A percentile compares a stretch with the other conserved stretches of the same genome.
phyloP scores from a whole-genome alignment of 2,113 vertebrate genomes.

The Arenaria interpres region DNA sequence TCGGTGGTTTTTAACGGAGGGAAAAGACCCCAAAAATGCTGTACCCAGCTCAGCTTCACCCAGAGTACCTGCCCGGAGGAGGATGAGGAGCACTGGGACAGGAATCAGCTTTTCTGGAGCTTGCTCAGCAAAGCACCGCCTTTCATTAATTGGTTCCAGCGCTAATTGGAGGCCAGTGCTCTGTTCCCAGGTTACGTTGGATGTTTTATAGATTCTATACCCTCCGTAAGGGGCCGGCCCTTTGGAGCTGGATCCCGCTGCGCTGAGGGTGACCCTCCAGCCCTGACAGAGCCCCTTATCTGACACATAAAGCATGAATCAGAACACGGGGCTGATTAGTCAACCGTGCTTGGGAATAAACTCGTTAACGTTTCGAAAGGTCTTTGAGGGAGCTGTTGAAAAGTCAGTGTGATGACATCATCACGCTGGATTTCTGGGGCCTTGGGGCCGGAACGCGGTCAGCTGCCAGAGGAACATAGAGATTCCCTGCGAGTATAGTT shows the following conservation, averaged over 20 bases:
- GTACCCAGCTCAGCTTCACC: neutral
- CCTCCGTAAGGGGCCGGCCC: neutral
- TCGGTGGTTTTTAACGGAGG: neutral
- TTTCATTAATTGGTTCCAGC: neutral
- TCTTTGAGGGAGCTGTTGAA: neutral
- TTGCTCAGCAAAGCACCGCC: neutral
- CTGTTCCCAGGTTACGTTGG: accelerated
- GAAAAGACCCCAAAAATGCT: neutral
- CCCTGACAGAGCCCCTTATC: neutral
- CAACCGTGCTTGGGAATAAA: neutral
- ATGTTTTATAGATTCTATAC: neutral
- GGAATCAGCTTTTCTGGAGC: neutral
- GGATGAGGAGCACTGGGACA: neutral
- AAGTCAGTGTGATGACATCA: neutral
- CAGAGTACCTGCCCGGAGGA: neutral
- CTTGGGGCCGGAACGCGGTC: neutral
- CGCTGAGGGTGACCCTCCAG: neutral
- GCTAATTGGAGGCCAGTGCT: neutral
- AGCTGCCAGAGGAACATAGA: neutral
- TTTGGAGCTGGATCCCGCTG: neutral
- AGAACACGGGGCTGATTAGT: neutral
- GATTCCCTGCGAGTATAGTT: neutral
- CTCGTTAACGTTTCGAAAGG: neutral
- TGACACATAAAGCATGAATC: neutral
- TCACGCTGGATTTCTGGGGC: neutral